A percentile compares a stretch with the other conserved stretches of the same genome.
Evolutionary conservation across 1,140 invertebrate species (phyloP).

Genomic region (Armadillidium nasatum): DNA sequence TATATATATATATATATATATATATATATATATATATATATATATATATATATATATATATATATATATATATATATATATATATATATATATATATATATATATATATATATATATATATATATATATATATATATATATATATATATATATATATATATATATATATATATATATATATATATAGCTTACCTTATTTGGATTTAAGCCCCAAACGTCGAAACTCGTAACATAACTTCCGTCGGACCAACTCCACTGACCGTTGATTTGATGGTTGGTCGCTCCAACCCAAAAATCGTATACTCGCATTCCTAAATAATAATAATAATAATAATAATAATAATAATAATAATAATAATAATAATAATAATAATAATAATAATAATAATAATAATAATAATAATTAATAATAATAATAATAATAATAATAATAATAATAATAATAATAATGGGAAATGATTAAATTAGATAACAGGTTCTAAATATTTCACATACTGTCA

Average conservation of each 20-base stretch:
- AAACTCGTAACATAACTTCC: not conserved
- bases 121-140: conserved; percentile 13
- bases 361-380: no score
- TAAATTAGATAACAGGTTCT: no score
- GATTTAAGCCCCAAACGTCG: not conserved
- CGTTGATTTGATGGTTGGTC: not conserved
- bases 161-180: not conserved
- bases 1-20: no score
- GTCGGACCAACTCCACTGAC: not conserved
- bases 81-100: not conserved
- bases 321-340: no score
- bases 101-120: conserved; percentile 7
- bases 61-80: no score
- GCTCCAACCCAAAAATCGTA: not conserved
- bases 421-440: no score
- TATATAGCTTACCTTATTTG: not conserved
- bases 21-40: no score
- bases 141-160: conserved; percentile 1
- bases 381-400: no score
- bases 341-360: no score
- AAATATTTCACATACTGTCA: not conserved
- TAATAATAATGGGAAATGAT: no score
- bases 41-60: no score
- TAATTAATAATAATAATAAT: no score
- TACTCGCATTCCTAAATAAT: not conserved